Base-by-base conservation (phyloP, 1,140 invertebrate genomes). In the Monomorium pharaonis region DNA sequence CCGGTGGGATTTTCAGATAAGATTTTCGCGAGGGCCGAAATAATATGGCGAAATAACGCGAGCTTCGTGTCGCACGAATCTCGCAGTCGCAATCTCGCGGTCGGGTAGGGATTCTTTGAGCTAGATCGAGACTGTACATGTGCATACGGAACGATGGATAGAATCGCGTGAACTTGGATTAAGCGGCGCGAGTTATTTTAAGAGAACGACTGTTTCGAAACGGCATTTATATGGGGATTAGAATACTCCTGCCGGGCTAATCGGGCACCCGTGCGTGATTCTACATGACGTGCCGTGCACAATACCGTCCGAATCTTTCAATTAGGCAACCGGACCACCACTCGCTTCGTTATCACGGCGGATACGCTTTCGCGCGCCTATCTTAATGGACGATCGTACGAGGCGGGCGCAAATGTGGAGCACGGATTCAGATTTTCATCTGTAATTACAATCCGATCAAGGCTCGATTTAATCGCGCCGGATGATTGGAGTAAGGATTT, bases 221-320 rank as follows among this genome's bases (percentile, higher is more conserved):
- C 70, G n/a, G 30, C 49, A 58, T 56, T 27, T 76, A 76, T 62
- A 76, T 44, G 37, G 24, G 12, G 24, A 76, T 62, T 33, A 27
- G 33, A 27, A 44, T 44, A 44, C 24, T n/a, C 37, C 24, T 42
- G n/a, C n/a, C n/a, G n/a, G 7, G 21, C n/a, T 24, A 54, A 14
- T 30, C 9, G 37, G 37, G 12, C 30, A 18, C 18, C 49, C 14
- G 18, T 77, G 75, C 75, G 75, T 77, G 75, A 77, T 77, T 47
- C 16, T 47, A 63, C 58, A 63, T 63, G 24, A 63, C 56, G 24
- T 77, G 75, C 75, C n/a, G 16, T 44, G 56, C 75, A 63, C 58
- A 37, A 63, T 77, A 21, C 37, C 24, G 16, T 77, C 37, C 33
- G 49, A 81, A 81, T 81, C 77, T 56, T 81, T 81, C 77, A 81